Evolutionary conservation across 2,113 vertebrate species (phyloP).

Genomic region (Nestor notabilis): DNA sequence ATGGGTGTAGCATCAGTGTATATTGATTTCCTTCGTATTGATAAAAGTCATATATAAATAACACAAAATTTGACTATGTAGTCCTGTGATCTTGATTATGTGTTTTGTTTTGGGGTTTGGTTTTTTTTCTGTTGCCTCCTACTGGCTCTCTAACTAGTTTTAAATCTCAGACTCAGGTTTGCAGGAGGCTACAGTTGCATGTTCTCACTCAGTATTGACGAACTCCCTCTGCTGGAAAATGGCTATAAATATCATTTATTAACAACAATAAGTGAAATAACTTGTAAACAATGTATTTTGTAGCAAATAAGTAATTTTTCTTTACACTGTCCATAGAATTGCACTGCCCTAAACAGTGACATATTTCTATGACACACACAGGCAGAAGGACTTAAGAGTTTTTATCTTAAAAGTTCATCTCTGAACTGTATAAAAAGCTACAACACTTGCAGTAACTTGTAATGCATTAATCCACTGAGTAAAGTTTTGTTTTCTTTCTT

Average conservation of each 20-base stretch:
- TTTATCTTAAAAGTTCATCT: background rate
- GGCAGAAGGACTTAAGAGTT: background rate
- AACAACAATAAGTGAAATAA: background rate
- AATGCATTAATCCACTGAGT: background rate
- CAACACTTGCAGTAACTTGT: background rate
- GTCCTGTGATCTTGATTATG: background rate
- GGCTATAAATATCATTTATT: background rate
- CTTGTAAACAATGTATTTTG: background rate
- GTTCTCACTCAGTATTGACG: background rate
- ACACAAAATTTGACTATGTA: background rate
- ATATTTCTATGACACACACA: background rate
- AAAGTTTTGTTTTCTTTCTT: background rate
- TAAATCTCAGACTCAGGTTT: background rate
- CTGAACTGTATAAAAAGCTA: background rate
- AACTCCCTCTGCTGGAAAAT: slow-evolving; percentile 48
- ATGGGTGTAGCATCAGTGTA: background rate
- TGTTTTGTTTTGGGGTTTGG: background rate
- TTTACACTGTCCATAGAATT: background rate
- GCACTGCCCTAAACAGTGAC: background rate
- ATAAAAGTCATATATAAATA: background rate
- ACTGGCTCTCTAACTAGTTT: background rate
- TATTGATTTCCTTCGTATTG: background rate
- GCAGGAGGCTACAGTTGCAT: accelerated
- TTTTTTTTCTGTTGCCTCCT: background rate
- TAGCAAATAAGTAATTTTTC: background rate